These are phyloP conservation scores for Anguilla obscura DNA, from an alignment of 2,797 vertebrate genomes.

Conservation along the genomic window DNA sequence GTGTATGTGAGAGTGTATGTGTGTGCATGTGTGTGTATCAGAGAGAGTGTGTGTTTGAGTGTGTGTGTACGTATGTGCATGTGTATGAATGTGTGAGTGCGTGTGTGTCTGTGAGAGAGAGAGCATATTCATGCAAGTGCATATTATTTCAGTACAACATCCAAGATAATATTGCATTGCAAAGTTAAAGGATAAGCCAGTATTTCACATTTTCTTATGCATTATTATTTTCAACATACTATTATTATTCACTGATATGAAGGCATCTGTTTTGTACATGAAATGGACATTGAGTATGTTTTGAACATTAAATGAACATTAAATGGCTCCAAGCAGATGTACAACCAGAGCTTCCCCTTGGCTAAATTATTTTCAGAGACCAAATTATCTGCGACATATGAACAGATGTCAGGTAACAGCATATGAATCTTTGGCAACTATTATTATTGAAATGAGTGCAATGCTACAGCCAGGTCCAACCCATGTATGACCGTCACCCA, in stretches of 20 bases:
- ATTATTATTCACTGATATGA: not conserved
- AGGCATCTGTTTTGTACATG: not conserved
- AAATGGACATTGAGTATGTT: not conserved
- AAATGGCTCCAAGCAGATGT: not conserved
- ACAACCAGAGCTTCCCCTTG: not conserved
- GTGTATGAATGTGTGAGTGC: not conserved
- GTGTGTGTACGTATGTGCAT: not conserved
- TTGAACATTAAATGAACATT: not conserved
- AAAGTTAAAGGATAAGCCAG: not conserved
- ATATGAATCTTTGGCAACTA: slow-evolving; percentile 10
- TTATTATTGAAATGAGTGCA: slow-evolving; percentile 15
- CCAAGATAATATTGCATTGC: not conserved
- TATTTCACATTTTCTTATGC: not conserved
- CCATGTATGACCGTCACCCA: slow-evolving; percentile 19
- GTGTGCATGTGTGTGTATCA: not conserved
- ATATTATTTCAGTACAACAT: not conserved
- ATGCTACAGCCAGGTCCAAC: not conserved
- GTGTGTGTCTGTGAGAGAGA: not conserved
- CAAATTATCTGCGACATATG: slow-evolving; percentile 19
- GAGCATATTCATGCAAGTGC: not conserved
- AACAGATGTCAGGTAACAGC: not conserved
- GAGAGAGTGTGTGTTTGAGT: not conserved
- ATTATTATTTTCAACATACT: not conserved
- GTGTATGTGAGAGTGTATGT: too few relatives aligned
- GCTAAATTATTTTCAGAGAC: not conserved